Conservation (phyloP, 23 tunicate species). For the Trididemnum nubilum region DNA sequence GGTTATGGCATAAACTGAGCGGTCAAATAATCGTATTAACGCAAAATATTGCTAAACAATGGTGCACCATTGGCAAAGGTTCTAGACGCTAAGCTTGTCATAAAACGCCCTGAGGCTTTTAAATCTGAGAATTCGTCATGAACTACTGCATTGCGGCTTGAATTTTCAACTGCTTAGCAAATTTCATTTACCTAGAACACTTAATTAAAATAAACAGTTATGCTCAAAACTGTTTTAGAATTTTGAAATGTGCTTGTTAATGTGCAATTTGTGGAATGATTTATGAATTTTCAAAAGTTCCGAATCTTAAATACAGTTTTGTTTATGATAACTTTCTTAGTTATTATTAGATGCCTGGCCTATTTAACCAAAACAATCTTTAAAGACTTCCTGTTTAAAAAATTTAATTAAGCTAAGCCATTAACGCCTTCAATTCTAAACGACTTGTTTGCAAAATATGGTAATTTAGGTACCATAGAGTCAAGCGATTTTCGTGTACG, state of each 20-base stretch:
- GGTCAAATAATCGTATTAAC: conserved; percentile 19
- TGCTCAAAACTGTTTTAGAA: background rate
- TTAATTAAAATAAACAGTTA: background rate
- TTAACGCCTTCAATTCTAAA: too few relatives aligned
- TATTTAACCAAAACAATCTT: too few relatives aligned
- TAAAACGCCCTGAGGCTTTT: background rate
- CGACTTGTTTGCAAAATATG: too few relatives aligned
- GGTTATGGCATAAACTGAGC: conserved; percentile 9
- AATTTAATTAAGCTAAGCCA: too few relatives aligned
- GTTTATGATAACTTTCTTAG: too few relatives aligned
- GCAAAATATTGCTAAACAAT: conserved; percentile 28
- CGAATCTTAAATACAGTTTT: background rate
- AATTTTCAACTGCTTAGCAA: background rate
- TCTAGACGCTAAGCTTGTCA: background rate
- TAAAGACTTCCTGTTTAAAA: too few relatives aligned
- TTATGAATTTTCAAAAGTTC: background rate
- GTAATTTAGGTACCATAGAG: too few relatives aligned
- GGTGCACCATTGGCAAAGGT: background rate
- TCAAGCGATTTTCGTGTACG: too few relatives aligned
- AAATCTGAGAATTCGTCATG: background rate
- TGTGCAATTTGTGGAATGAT: background rate
- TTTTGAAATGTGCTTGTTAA: background rate
- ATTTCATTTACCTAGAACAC: background rate
- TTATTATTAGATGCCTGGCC: too few relatives aligned
- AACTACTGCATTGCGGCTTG: background rate